Base-by-base conservation (phyloP, 1,140 invertebrate genomes). In the Aphidius ervi region DNA sequence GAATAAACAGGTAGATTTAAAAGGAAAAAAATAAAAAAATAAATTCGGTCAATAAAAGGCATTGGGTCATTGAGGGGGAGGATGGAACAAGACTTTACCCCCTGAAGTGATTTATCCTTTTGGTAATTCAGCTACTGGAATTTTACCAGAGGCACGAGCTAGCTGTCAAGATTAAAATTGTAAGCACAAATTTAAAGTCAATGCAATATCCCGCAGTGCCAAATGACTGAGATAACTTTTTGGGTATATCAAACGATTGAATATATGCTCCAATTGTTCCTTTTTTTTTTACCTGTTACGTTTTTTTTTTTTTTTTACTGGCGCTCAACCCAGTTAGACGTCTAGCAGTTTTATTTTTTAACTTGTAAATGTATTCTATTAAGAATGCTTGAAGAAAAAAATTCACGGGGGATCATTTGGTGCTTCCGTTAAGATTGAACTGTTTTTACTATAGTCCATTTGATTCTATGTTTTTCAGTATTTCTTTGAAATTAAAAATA, bases 91-190 rank as follows among this genome's bases (percentile, higher is more conserved):
- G 2, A 31, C 2, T 2, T 31, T 54, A 41, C 52, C 40, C 52
- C 40, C 42, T n/a, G 42, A 54, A 54, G 42, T 42, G 52, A 20
- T n/a, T 40, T n/a, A 37, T 37, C 52, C 40, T 54, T 9, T n/a
- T 37, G 9, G 52, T 20, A 54, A 54, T 41, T 41, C 52, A 39
- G 52, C 52, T 54, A 54, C 37, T 49, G 20, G 48, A 49, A 16
- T 23, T 23, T 37, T 54, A 54, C 52, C 40, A 10, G 9, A 16
- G 52, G 40, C 52, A 39, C 52, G 40, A 52, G 50, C 50, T 23
- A 52, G 37, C 31, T 52, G 50, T 52, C 50, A 39, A 54, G 39
- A 41, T 54, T 54, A n/a, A 16, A 39, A n/a, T 10, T 54, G 10
- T 54, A 37, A 9, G 10, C 9, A 41, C 42, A 37, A 52, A 7